Evolutionary conservation across 2,113 vertebrate genomes (phyloP), one percentile per base, ranked within the genome.

Genomic region (Petrocephalus microphthalmus): DNA sequence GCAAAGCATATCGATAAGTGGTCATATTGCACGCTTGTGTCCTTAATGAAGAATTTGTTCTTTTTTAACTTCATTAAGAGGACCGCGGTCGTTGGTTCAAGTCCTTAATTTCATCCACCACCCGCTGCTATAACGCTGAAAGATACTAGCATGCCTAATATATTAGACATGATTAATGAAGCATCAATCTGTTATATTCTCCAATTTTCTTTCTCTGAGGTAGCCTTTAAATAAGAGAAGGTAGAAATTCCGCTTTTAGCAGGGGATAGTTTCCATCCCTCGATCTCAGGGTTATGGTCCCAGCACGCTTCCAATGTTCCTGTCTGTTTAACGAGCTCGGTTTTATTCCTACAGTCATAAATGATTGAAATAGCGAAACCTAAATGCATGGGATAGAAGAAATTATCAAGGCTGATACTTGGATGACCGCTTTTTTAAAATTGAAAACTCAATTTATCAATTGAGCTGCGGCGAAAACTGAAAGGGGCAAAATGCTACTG

Each of bases 181-280:
- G 13, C 3, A 10, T 13, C 11, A 67, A 25, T 67, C 1, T 25
- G 22, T 64, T 29, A 11, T 60, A 60, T 64, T 57, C 7, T n/a
- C 20, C 22, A 29, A 13, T 49, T 10, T 67, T 64, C 22, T 11
- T 67, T 67, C 10, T 29, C 19, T 74, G 2, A 19, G 71, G 17
- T 5, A 74, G 13, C 8, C 1, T 74, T 37, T 37, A 10, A 53
- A 19, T 19, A 19, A 78, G 37, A 1, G 17, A 78, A n/a, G 49
- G 0, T 0, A 1, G 0, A 0, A 0, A 0, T 20, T 0, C 0
- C 0, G 0, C 0, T 0, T 1, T 11, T 95, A 95, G 95, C 94
- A 96, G 94, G 95, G 95, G 94, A 95, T 95, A 95, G 95, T 96
- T 95, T 96, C 94, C 94, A 96, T 95, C 94, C 95, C 96, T 95